phyloP scores from a whole-genome alignment of 2,888 invertebrate species.

The Torymus auratus region DNA sequence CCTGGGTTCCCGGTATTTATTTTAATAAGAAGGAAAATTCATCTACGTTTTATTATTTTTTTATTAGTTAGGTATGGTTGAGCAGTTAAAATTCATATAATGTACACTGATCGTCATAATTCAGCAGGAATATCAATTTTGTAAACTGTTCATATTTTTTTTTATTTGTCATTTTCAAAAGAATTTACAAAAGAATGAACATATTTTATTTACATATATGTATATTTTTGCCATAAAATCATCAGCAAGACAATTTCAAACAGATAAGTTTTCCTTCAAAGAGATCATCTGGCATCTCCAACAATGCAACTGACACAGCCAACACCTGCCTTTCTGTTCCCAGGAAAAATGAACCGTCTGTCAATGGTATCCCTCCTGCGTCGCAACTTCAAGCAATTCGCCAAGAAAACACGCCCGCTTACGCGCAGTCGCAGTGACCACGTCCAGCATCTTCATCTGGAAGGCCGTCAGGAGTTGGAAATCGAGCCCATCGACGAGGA shows the following conservation, averaged over 20 bases:
- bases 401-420: slow-evolving; percentile 52
- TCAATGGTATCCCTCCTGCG: slow-evolving; percentile 56
- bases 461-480: slow-evolving; percentile 33
- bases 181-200: too few species aligned
- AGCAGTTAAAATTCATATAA: too few species aligned
- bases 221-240: not conserved
- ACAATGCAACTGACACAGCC: slow-evolving; percentile 8
- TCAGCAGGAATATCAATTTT: too few species aligned
- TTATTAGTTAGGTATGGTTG: not conserved
- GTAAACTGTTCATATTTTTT: too few species aligned
- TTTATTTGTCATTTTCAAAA: too few species aligned
- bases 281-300: too few species aligned
- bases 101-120: too few species aligned
- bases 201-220: too few species aligned
- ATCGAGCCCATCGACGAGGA: slow-evolving; percentile 50
- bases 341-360: slow-evolving; percentile 50
- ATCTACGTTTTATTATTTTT: not conserved
- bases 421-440: slow-evolving; percentile 55
- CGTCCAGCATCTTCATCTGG: slow-evolving; percentile 40
- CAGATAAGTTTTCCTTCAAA: slow-evolving; percentile 16
- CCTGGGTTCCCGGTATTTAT: too few species aligned
- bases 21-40: slow-evolving; percentile 26
- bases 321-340: slow-evolving; percentile 35
- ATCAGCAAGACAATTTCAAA: too few species aligned
- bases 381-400: slow-evolving; percentile 57